Percentiles rank a stretch among this genome's conserved stretches.
phyloP scores from a whole-genome alignment of 2,888 invertebrate genomes.

The Lithophane semibrunnea region DNA sequence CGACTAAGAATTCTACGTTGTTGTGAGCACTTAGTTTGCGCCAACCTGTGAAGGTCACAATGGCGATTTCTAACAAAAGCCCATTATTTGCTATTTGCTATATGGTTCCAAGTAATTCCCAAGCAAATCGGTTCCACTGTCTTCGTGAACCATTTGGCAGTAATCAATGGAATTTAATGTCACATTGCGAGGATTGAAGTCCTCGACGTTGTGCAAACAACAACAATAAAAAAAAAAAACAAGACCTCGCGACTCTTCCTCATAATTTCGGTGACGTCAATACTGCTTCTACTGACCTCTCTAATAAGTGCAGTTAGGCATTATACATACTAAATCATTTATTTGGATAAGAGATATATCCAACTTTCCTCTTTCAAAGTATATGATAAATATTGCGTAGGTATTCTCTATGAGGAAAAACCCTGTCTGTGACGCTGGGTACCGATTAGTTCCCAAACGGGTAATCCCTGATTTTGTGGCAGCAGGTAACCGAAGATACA shows the following conservation, averaged over 20 bases:
- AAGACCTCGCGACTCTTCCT: conserved; percentile 4
- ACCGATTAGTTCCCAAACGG: conserved; percentile 40
- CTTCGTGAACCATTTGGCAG: background rate
- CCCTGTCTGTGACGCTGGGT: conserved; percentile 33
- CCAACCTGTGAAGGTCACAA: conserved; percentile 28
- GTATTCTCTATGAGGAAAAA: conserved; percentile 47
- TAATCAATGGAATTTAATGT: conserved; percentile 3
- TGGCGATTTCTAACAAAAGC: conserved; percentile 26
- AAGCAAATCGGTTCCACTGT: conserved; percentile 5
- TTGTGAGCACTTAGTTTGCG: background rate
- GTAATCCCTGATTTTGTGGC: conserved; percentile 54
- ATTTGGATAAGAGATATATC: background rate
- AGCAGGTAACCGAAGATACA: conserved; percentile 3
- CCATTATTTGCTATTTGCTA: conserved; percentile 20
- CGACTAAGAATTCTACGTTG: background rate
- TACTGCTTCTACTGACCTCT: conserved; percentile 19
- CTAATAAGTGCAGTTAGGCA: background rate
- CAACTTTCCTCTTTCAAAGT: conserved; percentile 34
- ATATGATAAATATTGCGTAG: conserved; percentile 10
- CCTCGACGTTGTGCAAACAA: background rate
- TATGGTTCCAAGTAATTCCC: background rate
- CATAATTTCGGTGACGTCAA: conserved; percentile 41
- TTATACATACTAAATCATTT: background rate
- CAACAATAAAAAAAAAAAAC: background rate
- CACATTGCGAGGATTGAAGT: background rate